Percentiles rank a stretch among this genome's conserved stretches.
These are phyloP conservation scores for Cheiracanthium punctorium DNA, from an alignment of 2,888 invertebrate species.

Conservation along the genomic window DNA sequence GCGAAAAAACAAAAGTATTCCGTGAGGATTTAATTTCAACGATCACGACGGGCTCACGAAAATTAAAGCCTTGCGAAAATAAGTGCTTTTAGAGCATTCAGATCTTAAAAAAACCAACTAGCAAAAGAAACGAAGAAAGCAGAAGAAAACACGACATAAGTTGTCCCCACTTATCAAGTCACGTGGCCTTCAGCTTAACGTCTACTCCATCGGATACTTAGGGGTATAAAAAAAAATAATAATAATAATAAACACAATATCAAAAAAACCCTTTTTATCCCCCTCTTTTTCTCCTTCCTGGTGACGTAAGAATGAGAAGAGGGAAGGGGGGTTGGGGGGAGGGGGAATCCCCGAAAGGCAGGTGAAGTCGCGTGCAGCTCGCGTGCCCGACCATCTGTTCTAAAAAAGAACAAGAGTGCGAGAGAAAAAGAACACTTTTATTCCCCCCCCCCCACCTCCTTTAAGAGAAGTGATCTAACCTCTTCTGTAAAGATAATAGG, in stretches of 20 bases:
- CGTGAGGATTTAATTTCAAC: too few species aligned
- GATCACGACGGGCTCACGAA: too few species aligned
- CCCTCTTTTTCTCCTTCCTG: background rate
- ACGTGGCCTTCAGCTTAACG: background rate
- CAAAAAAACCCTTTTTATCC: constrained; percentile 4
- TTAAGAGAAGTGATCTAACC: background rate
- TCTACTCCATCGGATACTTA: background rate
- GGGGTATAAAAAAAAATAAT: too few species aligned
- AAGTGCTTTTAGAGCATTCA: too few species aligned
- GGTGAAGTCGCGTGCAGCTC: constrained; percentile 60
- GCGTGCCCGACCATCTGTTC: constrained; percentile 58
- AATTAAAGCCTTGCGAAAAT: too few species aligned
- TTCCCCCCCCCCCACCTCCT: background rate
- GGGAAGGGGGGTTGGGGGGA: too few species aligned
- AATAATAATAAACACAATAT: too few species aligned
- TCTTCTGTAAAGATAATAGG: constrained; percentile 5
- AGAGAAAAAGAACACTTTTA: background rate
- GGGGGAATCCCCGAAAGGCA: constrained; percentile 10
- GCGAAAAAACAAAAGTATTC: too few species aligned
- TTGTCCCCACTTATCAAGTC: background rate
- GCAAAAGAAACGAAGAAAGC: too few species aligned
- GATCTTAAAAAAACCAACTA: too few species aligned
- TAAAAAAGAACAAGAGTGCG: background rate
- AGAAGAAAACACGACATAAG: too few species aligned
- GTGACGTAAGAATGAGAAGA: constrained; percentile 17